Percentiles rank a stretch among this genome's conserved stretches.
Evolutionary conservation across 2,797 vertebrate species (phyloP).

Genomic region (Silurus lanzhouensis): DNA sequence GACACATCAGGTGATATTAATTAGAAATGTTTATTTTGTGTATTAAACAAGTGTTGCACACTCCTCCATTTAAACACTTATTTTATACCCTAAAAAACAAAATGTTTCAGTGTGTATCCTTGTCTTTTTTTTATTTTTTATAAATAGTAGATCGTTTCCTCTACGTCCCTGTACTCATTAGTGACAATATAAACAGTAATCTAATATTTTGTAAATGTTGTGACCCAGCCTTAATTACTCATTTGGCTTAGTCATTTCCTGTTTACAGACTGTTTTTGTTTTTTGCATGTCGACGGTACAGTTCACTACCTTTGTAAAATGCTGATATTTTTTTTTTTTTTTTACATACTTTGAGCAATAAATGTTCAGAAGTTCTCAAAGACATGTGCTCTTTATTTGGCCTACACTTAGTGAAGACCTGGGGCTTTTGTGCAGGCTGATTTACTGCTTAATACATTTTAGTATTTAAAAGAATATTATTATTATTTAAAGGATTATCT

Average conservation of each 20-base stretch:
- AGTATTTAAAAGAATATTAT: background rate
- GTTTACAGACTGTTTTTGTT: slow-evolving; percentile 14
- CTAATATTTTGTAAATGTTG: slow-evolving; percentile 18
- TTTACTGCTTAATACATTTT: background rate
- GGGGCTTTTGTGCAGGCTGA: background rate
- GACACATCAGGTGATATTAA: background rate
- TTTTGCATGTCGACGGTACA: slow-evolving; percentile 35
- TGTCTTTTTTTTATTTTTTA: background rate
- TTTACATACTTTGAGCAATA: slow-evolving; percentile 47
- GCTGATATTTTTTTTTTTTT: slow-evolving; percentile 3
- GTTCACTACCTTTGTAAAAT: slow-evolving; percentile 27
- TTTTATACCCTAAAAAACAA: background rate
- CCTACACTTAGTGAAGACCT: no score
- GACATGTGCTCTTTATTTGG: background rate
- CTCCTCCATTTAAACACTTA: background rate
- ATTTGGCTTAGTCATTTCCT: slow-evolving; percentile 38
- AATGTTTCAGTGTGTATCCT: background rate
- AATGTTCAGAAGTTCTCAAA: slow-evolving; percentile 31
- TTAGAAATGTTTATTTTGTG: background rate
- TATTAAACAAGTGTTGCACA: background rate
- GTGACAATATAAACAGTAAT: slow-evolving; percentile 2
- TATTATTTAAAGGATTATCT: background rate
- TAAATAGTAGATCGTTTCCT: background rate
- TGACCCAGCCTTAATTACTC: slow-evolving; percentile 35
- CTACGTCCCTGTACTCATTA: background rate